phyloP scores from a whole-genome alignment of 2,113 vertebrate species.

The Tachycineta bicolor region DNA sequence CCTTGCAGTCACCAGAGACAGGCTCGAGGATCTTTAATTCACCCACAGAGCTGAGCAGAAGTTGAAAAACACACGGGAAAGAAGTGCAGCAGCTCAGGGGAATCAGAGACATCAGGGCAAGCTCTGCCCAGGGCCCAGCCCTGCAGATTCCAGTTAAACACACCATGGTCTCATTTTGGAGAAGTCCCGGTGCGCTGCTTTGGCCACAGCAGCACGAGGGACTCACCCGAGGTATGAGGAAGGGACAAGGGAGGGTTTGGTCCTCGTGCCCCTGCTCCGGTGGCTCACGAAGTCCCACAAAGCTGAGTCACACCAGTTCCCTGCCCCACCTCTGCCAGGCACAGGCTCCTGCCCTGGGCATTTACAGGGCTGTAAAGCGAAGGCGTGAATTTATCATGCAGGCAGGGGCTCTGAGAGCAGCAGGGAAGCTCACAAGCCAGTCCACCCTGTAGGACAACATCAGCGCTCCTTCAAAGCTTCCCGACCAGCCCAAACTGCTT shows the following conservation, averaged over 20 bases:
- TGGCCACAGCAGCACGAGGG: neutral
- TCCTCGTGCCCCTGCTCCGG: neutral
- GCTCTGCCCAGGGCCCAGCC: neutral
- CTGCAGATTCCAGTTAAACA: neutral
- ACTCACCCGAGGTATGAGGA: neutral
- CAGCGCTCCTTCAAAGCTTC: neutral
- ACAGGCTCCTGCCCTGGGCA: neutral
- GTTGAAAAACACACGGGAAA: neutral
- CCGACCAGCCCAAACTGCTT: neutral
- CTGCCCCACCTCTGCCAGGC: neutral
- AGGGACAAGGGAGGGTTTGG: neutral
- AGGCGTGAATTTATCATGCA: neutral
- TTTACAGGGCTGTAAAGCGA: neutral
- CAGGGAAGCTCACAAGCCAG: neutral
- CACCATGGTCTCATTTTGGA: fast-evolving
- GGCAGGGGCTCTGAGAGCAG: neutral
- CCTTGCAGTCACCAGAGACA: fast-evolving
- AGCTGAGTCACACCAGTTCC: neutral
- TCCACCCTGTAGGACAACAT: neutral
- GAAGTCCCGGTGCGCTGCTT: fast-evolving
- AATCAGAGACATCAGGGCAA: neutral
- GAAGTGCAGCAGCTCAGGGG: fast-evolving
- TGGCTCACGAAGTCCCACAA: neutral
- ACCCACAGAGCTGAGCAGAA: fast-evolving
- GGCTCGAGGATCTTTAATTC: neutral